These are phyloP conservation scores for Pseudolaguvia tuberculata DNA, from an alignment of 2,113 vertebrate genomes.

Conservation along the genomic window DNA sequence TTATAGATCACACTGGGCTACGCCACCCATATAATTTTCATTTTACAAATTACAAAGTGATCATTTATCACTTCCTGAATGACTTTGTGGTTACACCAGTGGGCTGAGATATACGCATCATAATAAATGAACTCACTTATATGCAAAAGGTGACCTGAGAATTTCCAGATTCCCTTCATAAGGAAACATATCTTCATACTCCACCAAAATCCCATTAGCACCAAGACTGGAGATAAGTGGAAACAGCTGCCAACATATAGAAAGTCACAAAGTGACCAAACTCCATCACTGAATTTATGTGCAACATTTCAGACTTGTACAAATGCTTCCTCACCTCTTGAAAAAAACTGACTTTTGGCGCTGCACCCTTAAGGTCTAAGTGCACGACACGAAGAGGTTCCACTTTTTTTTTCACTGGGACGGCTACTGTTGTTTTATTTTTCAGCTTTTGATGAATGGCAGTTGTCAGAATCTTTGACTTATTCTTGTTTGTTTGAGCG, in stretches of 20 bases:
- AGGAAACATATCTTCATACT: constrained; percentile 80
- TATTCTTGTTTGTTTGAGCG: no score
- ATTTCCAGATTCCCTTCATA: constrained; percentile 68
- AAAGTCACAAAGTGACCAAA: background rate
- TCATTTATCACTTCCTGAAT: background rate
- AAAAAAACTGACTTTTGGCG: constrained; percentile 70
- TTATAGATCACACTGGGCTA: no score
- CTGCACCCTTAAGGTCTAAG: constrained; percentile 76
- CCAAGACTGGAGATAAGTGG: constrained; percentile 66
- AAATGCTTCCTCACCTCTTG: constrained; percentile 63
- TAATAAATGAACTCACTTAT: constrained; percentile 62
- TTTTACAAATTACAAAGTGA: background rate
- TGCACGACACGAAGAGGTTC: constrained; percentile 65
- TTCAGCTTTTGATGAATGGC: background rate
- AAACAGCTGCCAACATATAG: constrained; percentile 55
- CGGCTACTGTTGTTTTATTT: background rate
- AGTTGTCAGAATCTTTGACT: background rate
- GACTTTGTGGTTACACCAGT: background rate
- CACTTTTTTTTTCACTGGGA: background rate
- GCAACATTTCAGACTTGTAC: background rate
- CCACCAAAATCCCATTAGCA: constrained; percentile 69
- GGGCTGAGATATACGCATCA: background rate
- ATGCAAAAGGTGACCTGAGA: constrained; percentile 63
- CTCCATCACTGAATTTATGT: background rate
- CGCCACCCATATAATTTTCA: background rate